These are phyloP conservation scores for Urophycis tenuis DNA, from an alignment of 2,797 vertebrate species.

Conservation along the genomic window DNA sequence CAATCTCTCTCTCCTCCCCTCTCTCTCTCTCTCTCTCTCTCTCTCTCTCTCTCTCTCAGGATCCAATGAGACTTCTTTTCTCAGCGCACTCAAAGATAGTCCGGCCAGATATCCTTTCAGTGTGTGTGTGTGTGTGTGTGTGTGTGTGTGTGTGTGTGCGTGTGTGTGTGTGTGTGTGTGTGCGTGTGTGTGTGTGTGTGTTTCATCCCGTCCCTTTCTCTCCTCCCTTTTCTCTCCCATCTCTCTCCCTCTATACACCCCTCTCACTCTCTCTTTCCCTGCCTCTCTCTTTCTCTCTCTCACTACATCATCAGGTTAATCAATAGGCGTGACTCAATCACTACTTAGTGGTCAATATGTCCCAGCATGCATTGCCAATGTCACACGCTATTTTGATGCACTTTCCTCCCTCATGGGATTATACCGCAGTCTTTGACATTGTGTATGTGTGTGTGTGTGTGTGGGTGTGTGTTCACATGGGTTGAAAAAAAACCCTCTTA, in stretches of 20 bases:
- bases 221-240: background rate
- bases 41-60: slow-evolving; percentile 61
- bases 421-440: background rate
- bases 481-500: background rate
- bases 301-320: slow-evolving; percentile 23
- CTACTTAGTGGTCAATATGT: slow-evolving; percentile 23
- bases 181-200: background rate
- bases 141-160: slow-evolving; percentile 6
- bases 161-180: slow-evolving; percentile 8
- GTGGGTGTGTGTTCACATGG: background rate
- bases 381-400: slow-evolving; percentile 12
- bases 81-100: slow-evolving; percentile 88
- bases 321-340: slow-evolving; percentile 21
- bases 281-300: background rate
- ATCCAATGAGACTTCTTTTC: slow-evolving; percentile 84
- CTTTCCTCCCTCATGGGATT: background rate
- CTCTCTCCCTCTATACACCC: background rate
- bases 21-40: slow-evolving; percentile 17
- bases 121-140: slow-evolving; percentile 12
- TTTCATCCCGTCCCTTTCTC: background rate
- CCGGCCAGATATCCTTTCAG: slow-evolving; percentile 90
- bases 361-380: slow-evolving; percentile 36
- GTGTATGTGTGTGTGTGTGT: slow-evolving; percentile 6
- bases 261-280: background rate
- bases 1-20: background rate